A percentile compares a stretch with the other conserved stretches of the same genome.
These are phyloP conservation scores for Aptenodytes patagonicus DNA, from an alignment of 2,113 vertebrate genomes.

Conservation along the genomic window DNA sequence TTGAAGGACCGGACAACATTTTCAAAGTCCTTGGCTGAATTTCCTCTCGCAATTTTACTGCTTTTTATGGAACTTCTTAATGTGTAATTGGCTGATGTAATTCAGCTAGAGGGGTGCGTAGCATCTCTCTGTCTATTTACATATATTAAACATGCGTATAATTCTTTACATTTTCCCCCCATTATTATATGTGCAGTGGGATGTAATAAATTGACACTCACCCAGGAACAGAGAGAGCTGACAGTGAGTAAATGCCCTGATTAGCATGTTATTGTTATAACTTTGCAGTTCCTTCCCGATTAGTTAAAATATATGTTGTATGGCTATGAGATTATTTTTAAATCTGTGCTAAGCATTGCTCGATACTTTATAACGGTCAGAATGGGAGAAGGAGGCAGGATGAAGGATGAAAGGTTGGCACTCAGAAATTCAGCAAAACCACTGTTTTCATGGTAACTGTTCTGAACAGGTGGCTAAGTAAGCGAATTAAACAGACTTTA, in stretches of 20 bases:
- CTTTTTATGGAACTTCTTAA: background rate
- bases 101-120: background rate
- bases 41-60: background rate
- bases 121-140: background rate
- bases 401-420: background rate
- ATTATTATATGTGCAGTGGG: background rate
- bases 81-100: background rate
- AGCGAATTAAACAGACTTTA: constrained; percentile 58
- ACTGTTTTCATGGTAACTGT: constrained; percentile 5
- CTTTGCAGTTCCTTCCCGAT: background rate
- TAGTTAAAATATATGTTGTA: background rate
- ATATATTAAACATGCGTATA: background rate
- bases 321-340: background rate
- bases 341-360: background rate
- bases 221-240: background rate
- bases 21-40: background rate
- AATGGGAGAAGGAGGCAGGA: background rate
- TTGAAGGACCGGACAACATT: background rate
- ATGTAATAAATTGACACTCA: constrained; percentile 17
- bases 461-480: constrained; percentile 56
- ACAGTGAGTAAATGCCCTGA: background rate
- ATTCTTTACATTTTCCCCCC: background rate
- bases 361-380: background rate
- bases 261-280: background rate
- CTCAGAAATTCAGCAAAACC: background rate